A percentile compares a stretch with the other conserved stretches of the same genome.
Evolutionary conservation across 2,888 invertebrate species (phyloP).

Genomic region (Rhingia rostrata): DNA sequence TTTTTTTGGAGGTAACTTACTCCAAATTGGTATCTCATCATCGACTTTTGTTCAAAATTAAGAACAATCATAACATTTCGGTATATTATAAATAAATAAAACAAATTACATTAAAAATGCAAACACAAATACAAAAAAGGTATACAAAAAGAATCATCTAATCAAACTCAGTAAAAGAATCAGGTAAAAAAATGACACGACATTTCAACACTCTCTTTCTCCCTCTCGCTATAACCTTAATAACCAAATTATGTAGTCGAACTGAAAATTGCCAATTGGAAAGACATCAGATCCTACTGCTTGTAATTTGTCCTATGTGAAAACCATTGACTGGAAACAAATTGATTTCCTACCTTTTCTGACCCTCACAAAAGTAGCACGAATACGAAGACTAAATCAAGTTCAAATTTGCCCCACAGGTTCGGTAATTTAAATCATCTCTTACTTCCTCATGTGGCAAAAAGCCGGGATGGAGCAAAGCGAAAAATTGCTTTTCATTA

Average conservation of each 20-base stretch:
- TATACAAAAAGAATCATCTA: too few species aligned
- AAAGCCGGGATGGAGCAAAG: background rate
- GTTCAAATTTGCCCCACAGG: background rate
- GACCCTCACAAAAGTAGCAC: slow-evolving; percentile 7
- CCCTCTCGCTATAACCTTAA: too few species aligned
- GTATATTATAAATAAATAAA: too few species aligned
- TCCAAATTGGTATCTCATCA: too few species aligned
- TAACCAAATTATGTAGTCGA: slow-evolving; percentile 5
- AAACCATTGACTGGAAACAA: slow-evolving; percentile 34
- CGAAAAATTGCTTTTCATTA: slow-evolving; percentile 27
- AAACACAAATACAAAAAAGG: too few species aligned
- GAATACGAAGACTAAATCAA: slow-evolving; percentile 10
- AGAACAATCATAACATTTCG: too few species aligned
- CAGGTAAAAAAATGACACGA: too few species aligned
- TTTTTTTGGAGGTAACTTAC: too few species aligned
- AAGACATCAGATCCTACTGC: slow-evolving; percentile 13
- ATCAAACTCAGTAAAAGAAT: too few species aligned
- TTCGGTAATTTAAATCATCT: slow-evolving; percentile 18
- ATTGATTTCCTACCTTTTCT: slow-evolving; percentile 22
- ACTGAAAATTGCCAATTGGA: slow-evolving; percentile 15
- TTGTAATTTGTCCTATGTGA: slow-evolving; percentile 4
- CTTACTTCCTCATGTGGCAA: slow-evolving; percentile 14
- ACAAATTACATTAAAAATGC: too few species aligned
- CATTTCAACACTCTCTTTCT: too few species aligned
- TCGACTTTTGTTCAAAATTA: too few species aligned